Evolutionary conservation across 2,113 vertebrate species (phyloP).

Genomic region (Pteruthius melanotis): DNA sequence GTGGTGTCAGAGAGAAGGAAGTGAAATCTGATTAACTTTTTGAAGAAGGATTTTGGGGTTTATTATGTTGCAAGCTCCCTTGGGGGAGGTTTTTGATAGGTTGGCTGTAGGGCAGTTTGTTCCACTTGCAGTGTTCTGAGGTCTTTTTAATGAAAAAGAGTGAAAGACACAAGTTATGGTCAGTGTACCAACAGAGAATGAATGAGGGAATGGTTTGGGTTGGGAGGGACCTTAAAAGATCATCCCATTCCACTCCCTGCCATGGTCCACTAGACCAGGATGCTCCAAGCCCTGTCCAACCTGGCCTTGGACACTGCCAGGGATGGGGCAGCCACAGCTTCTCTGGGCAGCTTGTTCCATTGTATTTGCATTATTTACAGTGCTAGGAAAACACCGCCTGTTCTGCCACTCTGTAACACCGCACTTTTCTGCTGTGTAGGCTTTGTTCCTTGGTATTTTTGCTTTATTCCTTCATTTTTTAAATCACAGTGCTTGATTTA

Average conservation of each 20-base stretch:
- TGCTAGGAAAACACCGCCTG: background rate
- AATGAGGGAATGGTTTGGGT: background rate
- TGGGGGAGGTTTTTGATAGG: background rate
- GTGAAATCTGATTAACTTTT: background rate
- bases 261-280: rapidly evolving
- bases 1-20: background rate
- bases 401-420: background rate
- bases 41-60: background rate
- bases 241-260: background rate
- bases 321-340: background rate
- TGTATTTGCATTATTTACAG: background rate
- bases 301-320: background rate
- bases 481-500: background rate
- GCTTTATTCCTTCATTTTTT: background rate
- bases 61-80: background rate
- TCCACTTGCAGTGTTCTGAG: background rate
- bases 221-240: background rate
- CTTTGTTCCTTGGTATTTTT: background rate
- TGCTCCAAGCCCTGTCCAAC: background rate
- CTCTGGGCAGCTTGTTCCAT: background rate
- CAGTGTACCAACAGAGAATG: background rate
- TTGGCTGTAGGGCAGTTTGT: background rate
- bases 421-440: rapidly evolving
- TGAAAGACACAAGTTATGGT: background rate
- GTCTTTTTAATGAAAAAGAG: background rate